Base-by-base conservation (phyloP, 2,888 invertebrate species). In the Ceramica pisi region DNA sequence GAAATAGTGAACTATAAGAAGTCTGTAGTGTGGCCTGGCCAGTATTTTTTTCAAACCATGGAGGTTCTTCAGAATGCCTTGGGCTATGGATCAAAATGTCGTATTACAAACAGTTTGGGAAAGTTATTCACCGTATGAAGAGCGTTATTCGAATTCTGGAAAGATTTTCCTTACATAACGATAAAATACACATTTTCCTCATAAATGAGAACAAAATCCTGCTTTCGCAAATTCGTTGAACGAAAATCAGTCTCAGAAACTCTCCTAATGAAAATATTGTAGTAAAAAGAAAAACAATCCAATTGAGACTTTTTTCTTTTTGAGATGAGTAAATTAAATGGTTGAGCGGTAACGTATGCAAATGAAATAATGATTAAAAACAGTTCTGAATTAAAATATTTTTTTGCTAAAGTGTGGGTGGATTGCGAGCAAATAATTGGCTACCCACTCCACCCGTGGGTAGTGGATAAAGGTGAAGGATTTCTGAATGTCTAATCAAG, bases 381-480 rank as follows among this genome's bases (percentile, higher is more conserved):
- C 16, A 5, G 5, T 59, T 21, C 10, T 38, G 31, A 35, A 44
- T 16, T 38, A 14, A 53, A 44, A 46, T 3, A 7, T 31, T 31
- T 44, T 44, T 63, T 71, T 48, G 1, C 1, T 23, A 7, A 41
- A 48, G 14, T 21, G 59, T 75, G 48, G 41, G 60, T 50, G 9
- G 46, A 31, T 59, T 7, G 19, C 7, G 7, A 12, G 6, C 23
- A 55, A 60, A 55, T 59, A 53, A 53, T 41, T 61, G 55, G 21
- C 35, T n/a, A n/a, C 68, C 74, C 75, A 60, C 75, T 67, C 59
- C 6, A 64, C 21, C 38, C 12, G 68, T 61, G 69, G 60, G 60
- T 38, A 10, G 46, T 60, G 6, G 21, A 3, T 0, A 66, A 51
- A 74, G 74, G 50, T 73, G 57, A 72, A 73, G 65, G 50, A 46